These are phyloP conservation scores for Notiomystis cincta DNA, from an alignment of 2,113 vertebrate genomes.

Conservation along the genomic window DNA sequence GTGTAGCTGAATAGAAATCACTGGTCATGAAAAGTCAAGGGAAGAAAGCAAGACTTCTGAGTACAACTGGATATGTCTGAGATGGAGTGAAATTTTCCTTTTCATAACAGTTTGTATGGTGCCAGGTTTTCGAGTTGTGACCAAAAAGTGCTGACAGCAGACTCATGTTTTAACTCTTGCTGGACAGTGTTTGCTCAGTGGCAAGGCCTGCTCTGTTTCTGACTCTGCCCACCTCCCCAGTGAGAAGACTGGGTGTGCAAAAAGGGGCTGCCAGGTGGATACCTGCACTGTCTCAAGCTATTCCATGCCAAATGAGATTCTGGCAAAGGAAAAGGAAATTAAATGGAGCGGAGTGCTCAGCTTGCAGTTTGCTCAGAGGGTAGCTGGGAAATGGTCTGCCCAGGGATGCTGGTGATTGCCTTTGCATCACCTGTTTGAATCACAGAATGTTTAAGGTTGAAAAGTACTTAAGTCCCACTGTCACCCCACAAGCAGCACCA, in stretches of 20 bases:
- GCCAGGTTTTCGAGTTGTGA: background rate
- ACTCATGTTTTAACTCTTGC: background rate
- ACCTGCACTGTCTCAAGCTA: background rate
- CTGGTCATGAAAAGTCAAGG: background rate
- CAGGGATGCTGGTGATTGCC: background rate
- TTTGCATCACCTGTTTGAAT: background rate
- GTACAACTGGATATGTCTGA: background rate
- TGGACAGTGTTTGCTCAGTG: background rate
- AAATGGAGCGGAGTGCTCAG: background rate
- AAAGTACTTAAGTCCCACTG: background rate
- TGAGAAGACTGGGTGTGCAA: fast-evolving
- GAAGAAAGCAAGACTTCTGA: background rate
- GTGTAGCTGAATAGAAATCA: background rate
- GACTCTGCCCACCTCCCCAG: background rate
- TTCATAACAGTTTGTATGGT: background rate
- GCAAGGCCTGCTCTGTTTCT: background rate
- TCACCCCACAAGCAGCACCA: fast-evolving
- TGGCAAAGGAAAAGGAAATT: background rate
- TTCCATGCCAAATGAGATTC: fast-evolving
- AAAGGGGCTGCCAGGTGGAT: background rate
- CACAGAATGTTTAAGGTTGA: background rate
- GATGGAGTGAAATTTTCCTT: background rate
- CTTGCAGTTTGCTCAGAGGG: background rate
- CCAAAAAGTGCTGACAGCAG: background rate
- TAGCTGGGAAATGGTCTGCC: background rate